phyloP scores from a whole-genome alignment of 2,888 invertebrate species.

The Epirrita christyi region DNA sequence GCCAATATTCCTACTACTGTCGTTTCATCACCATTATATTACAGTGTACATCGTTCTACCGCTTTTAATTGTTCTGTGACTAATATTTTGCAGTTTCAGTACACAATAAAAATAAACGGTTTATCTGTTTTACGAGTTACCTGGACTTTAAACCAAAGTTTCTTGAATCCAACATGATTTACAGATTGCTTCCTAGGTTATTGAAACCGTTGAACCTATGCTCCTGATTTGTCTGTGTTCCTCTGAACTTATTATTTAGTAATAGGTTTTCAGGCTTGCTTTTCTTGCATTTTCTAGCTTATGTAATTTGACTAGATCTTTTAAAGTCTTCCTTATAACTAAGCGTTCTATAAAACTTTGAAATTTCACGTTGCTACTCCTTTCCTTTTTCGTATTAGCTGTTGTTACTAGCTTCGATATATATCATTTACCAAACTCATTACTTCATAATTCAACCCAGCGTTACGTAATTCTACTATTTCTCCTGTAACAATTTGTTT shows the following conservation, averaged over 20 bases:
- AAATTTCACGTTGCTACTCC: conserved; percentile 9
- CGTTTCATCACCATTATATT: conserved; percentile 26
- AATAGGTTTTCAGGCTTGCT: too few relatives aligned
- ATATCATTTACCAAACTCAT: too few relatives aligned
- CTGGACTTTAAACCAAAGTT: neutral
- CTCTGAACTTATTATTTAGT: too few relatives aligned
- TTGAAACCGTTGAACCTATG: too few relatives aligned
- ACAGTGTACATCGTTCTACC: conserved; percentile 15
- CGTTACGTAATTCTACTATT: too few relatives aligned
- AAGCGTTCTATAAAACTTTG: conserved; percentile 1
- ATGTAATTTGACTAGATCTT: neutral
- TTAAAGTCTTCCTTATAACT: neutral
- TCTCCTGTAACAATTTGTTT: neutral
- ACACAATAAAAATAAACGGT: too few relatives aligned
- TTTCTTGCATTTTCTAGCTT: too few relatives aligned
- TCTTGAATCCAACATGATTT: too few relatives aligned
- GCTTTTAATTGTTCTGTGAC: conserved; percentile 22
- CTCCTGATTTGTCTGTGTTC: too few relatives aligned
- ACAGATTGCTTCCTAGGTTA: too few relatives aligned
- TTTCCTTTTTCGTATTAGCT: neutral
- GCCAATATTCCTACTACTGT: conserved; percentile 27
- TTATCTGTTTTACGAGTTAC: conserved; percentile 6
- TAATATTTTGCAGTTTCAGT: conserved; percentile 5
- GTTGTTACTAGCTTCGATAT: neutral
- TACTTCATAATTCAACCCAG: too few relatives aligned